These are phyloP conservation scores for Drosophila flavopinicola DNA, from an alignment of 2,888 invertebrate genomes.

Conservation along the genomic window DNA sequence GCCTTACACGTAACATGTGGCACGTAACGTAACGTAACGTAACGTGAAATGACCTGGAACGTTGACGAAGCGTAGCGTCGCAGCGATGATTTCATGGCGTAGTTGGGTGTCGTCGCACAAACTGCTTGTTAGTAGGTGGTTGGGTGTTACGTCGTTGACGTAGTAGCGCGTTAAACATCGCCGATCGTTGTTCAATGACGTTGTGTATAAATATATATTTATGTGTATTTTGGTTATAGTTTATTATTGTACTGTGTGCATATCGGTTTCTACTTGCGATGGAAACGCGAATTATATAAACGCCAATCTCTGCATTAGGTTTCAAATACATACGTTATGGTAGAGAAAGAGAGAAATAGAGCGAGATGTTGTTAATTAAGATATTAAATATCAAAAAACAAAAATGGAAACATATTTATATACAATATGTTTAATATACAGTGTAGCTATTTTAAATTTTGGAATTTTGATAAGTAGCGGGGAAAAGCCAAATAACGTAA, in stretches of 20 bases:
- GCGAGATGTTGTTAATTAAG: slow-evolving; percentile 64
- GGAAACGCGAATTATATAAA: slow-evolving; percentile 83
- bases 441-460: slow-evolving; percentile 11
- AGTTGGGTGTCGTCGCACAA: slow-evolving; percentile 29
- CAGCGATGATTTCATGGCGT: slow-evolving; percentile 48
- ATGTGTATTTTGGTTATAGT: slow-evolving; percentile 30
- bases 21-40: slow-evolving; percentile 35
- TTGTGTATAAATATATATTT: slow-evolving; percentile 28
- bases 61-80: slow-evolving; percentile 45
- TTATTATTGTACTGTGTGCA: slow-evolving; percentile 20
- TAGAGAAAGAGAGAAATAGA: slow-evolving; percentile 63
- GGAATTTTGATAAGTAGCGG: neutral
- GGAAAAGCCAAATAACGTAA: neutral
- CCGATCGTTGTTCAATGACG: slow-evolving; percentile 44
- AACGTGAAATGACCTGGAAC: slow-evolving; percentile 17
- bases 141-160: slow-evolving; percentile 41
- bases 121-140: slow-evolving; percentile 44
- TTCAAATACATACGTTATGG: slow-evolving; percentile 50
- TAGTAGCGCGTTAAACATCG: slow-evolving; percentile 35
- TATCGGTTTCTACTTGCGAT: slow-evolving; percentile 75
- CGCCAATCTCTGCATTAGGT: slow-evolving; percentile 82
- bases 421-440: slow-evolving; percentile 10
- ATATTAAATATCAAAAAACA: slow-evolving; percentile 26
- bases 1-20: slow-evolving; percentile 63
- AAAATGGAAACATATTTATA: neutral